Base-by-base conservation (phyloP, 1,140 invertebrate genomes). In the Sinonovacula constricta region DNA sequence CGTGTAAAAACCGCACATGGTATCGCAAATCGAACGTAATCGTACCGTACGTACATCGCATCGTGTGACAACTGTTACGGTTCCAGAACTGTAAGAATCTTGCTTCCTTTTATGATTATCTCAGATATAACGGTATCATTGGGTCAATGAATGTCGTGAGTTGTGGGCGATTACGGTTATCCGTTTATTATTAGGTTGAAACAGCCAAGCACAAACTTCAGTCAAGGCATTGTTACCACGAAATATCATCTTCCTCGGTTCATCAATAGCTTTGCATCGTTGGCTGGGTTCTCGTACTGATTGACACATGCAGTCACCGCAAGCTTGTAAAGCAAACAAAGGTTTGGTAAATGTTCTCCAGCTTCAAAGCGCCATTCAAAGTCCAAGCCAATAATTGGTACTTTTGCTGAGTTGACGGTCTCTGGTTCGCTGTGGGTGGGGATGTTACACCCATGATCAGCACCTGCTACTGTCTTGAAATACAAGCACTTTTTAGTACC, bases 341-440 rank as follows among this genome's bases (percentile, higher is more conserved):
- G n/a, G 33, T 63, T 63, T 12, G 60, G 60, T 14, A 63, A 24
- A 34, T 63, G 60, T 34, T 63, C 60, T 2, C 31, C 60, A 15
- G 12, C 24, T 12, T 63, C 60, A 34, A 63, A 63, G 7, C 60
- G 60, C n/a, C 60, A 63, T 18, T 63, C 33, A 63, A 31, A 63
- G 33, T 63, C 60, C 14, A 31, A 63, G 33, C 15, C 31, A 36
- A 63, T 63, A 22, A 63, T 33, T 18, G 60, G 60, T 2, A 63
- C 60, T 2, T 12, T 12, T 18, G 60, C 14, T 4, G 30, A 33
- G 10, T 63, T 34, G n/a, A 31, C 60, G 28, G 10, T 63, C 26
- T 63, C 15, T 12, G 28, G 30, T 3, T 28, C 28, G 1, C 7
- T 12, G 33, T 63, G 36, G 1, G 15, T 63, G 15, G 60, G 60